Base-by-base conservation (phyloP, 2,888 invertebrate genomes). In the Perizoma affinitatum region DNA sequence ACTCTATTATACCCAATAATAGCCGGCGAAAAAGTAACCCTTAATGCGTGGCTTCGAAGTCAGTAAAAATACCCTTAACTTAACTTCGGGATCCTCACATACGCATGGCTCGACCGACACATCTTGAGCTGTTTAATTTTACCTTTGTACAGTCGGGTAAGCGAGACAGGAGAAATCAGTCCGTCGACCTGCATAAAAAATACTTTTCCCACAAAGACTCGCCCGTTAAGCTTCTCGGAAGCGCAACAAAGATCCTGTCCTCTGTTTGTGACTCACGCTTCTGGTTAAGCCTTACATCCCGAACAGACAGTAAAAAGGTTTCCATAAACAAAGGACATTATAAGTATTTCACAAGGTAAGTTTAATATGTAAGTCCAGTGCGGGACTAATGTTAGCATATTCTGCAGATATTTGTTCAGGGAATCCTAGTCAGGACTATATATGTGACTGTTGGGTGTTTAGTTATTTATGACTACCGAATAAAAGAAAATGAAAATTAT, bases 221-320 rank as follows among this genome's bases (percentile, higher is more conserved):
- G 79, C 75, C 83, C 80, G 82, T 75, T 76, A 82, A 78, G 83
- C 79, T 92, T 92, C 91, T 86, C 80, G 81, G 91, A 92, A 92
- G 82, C 82, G 83, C 80, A 90, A 92, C 91, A 91, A 92, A 91
- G 92, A 89, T 92, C 89, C 88, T 86, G 84, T 82, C 78, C 84
- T 74, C 72, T 22, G 80, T 82, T 79, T 78, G 83, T 90, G 91
- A 90, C 79, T 90, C 91, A 90, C 79, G 72, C 71, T 68, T 70
- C 74, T 70, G 68, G 73, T 74, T 79, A 72, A 83, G 73, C 80
- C 84, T 86, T 73, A 75, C 68, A 76, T 80, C 83, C 87, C 86
- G 84, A 83, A 83, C 33, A 50, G 42, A 51, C 47, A 55, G 55
- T 49, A 49, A 63, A 46, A 78, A 76, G 46, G 33, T 54, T 42